Evolutionary conservation across 2,113 vertebrate genomes (phyloP).

Genomic region (Laticauda laticaudata): DNA sequence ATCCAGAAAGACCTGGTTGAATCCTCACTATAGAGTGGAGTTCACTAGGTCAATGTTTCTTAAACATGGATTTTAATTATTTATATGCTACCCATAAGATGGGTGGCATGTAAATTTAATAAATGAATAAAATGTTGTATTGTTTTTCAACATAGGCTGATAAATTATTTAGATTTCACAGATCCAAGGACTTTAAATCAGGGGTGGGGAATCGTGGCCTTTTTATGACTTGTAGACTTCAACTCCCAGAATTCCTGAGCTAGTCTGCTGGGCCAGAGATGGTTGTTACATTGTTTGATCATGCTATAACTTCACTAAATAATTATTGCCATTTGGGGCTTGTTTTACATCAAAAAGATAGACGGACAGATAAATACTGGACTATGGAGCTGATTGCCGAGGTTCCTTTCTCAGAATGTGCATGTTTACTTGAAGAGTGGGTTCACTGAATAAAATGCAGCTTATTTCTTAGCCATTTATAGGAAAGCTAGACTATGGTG

Average conservation of each 20-base stretch:
- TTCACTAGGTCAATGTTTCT: not conserved
- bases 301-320: not conserved
- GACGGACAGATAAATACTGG: not conserved
- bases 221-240: not conserved
- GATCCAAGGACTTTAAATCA: not conserved
- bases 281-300: not conserved
- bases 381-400: not conserved
- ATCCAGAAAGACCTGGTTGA: not conserved
- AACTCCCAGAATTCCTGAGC: not conserved
- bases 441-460: not conserved
- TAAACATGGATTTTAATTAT: not conserved
- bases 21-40: not conserved
- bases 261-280: not conserved
- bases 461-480: not conserved
- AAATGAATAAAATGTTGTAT: not conserved
- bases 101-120: not conserved
- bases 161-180: not conserved
- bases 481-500: not conserved
- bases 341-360: not conserved
- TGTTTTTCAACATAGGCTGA: not conserved
- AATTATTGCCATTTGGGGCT: not conserved
- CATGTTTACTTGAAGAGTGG: not conserved
- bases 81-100: not conserved
- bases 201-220: not conserved
- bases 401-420: not conserved